Conservation (phyloP, 2,113 vertebrate species). For the Glaucomys volans region DNA sequence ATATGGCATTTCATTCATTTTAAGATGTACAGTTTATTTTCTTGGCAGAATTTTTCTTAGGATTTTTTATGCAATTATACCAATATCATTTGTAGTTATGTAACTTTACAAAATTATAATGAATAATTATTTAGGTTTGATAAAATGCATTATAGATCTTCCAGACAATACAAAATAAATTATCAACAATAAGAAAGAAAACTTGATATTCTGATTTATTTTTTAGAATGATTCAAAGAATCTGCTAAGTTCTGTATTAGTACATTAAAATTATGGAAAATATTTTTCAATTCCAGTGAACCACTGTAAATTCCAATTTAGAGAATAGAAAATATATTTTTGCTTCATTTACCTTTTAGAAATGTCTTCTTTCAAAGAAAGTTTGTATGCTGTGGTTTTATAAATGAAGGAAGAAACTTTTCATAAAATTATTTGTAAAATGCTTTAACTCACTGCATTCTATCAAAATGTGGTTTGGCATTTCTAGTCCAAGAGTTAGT, state of each 20-base stretch:
- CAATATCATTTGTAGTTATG: no score
- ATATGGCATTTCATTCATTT: no score
- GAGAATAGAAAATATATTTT: conserved; percentile 19
- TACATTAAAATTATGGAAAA: not conserved
- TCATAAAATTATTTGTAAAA: conserved; percentile 28
- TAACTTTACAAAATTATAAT: no score
- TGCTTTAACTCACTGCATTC: not conserved
- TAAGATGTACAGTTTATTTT: no score
- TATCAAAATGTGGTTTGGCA: conserved; percentile 18
- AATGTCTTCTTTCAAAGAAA: not conserved
- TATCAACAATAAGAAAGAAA: not conserved
- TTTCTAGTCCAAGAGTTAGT: not conserved
- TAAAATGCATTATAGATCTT: no score
- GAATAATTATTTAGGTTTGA: no score
- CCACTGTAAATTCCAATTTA: not conserved
- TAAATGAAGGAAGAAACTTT: not conserved
- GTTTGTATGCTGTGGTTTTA: not conserved
- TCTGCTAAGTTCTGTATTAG: not conserved
- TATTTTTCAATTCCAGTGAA: not conserved
- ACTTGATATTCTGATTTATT: not conserved
- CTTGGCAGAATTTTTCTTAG: no score
- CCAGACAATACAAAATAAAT: no score
- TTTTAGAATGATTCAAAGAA: conserved; percentile 44
- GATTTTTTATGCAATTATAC: no score
- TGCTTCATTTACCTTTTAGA: not conserved